Percentiles rank a stretch among this genome's conserved stretches.
Conservation (phyloP, 2,113 vertebrate genomes). For the Toxotes chatareus region DNA sequence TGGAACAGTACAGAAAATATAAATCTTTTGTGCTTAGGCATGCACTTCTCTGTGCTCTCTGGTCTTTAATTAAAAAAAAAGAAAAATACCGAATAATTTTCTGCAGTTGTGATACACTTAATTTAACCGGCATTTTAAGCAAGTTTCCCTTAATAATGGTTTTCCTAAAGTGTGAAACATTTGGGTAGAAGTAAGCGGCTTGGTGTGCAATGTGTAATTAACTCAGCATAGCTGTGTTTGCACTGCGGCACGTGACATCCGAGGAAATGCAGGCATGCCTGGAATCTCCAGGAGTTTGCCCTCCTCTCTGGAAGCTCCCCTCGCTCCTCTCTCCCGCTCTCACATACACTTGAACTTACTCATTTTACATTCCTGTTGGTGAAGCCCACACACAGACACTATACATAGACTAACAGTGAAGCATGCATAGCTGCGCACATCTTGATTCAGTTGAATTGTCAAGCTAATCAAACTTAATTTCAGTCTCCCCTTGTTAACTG, state of each 20-base stretch:
- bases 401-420: conserved; percentile 4
- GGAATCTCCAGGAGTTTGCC: conserved; percentile 79
- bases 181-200: background rate
- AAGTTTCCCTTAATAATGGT: background rate
- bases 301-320: conserved; percentile 57
- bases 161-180: conserved; percentile 18
- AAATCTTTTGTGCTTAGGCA: background rate
- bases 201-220: conserved; percentile 42
- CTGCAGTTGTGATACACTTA: background rate
- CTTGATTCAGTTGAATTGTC: conserved; percentile 23
- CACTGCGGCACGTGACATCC: conserved; percentile 60
- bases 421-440: background rate
- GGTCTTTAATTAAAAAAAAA: background rate
- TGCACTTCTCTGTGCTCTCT: background rate
- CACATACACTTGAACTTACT: conserved; percentile 64
- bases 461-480: conserved; percentile 45
- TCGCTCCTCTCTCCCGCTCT: conserved; percentile 6
- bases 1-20: conserved; percentile 7
- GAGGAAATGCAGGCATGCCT: conserved; percentile 80
- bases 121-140: background rate
- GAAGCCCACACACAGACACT: conserved; percentile 57
- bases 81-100: background rate
- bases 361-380: conserved; percentile 52
- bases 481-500: conserved; percentile 42
- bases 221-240: conserved; percentile 56